Evolutionary conservation across 2,113 vertebrate species (phyloP).

Genomic region (Philantomba maxwellii): DNA sequence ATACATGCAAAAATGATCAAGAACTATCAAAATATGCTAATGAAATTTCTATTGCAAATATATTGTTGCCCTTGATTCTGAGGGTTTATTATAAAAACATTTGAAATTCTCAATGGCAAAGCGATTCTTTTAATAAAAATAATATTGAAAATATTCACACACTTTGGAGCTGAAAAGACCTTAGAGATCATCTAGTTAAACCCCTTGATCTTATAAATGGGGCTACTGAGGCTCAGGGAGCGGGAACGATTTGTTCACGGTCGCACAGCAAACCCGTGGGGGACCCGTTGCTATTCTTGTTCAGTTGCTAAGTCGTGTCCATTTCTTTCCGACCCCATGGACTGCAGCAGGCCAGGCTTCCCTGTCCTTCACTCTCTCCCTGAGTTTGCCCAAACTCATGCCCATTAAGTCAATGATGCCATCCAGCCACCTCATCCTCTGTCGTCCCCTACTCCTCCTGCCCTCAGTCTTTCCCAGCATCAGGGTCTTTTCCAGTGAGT

Average conservation of each 20-base stretch:
- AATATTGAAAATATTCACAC: constrained; percentile 68
- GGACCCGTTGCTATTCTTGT: accelerated
- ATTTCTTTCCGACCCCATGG: accelerated
- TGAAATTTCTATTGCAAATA: constrained; percentile 74
- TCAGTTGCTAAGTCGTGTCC: neutral
- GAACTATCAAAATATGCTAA: constrained; percentile 80
- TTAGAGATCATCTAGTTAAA: neutral
- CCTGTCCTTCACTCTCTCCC: neutral
- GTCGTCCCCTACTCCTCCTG: neutral
- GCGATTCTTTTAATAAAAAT: constrained; percentile 72
- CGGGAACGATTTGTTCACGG: neutral
- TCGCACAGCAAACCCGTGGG: neutral
- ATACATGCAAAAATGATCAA: constrained; percentile 79
- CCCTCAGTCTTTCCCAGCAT: neutral
- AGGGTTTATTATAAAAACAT: constrained; percentile 75
- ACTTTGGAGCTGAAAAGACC: neutral
- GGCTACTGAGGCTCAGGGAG: neutral
- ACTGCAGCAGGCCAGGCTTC: neutral
- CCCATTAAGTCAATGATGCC: neutral
- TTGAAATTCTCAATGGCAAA: constrained; percentile 69
- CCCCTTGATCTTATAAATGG: neutral
- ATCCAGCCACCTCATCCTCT: neutral
- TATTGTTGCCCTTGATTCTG: constrained; percentile 68
- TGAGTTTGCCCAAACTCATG: neutral
- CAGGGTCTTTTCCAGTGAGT: neutral